phyloP scores from a whole-genome alignment of 2,888 invertebrate species.

The Ferdinandea cuprea region DNA sequence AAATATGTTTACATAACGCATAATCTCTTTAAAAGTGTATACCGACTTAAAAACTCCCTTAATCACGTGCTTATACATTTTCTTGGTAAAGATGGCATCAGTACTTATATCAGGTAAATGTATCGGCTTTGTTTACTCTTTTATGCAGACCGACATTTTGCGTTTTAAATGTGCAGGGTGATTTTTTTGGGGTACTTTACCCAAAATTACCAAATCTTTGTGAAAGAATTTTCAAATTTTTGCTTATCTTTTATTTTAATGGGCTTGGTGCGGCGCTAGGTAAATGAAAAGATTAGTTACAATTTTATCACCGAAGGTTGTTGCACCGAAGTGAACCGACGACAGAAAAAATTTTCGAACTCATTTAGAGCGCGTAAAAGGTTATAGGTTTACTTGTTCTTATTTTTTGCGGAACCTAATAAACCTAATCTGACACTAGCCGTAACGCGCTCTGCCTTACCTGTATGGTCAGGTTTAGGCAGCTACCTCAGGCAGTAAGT shows the following conservation, averaged over 20 bases:
- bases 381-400: too few relatives aligned
- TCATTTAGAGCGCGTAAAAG: too few relatives aligned
- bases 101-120: not conserved
- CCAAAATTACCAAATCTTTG: not conserved
- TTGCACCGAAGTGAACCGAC: not conserved
- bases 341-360: not conserved
- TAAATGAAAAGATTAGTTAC: too few relatives aligned
- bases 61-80: not conserved
- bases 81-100: not conserved
- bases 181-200: not conserved
- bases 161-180: too few relatives aligned
- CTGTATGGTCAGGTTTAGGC: too few relatives aligned
- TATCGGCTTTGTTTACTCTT: too few relatives aligned
- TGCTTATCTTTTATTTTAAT: not conserved
- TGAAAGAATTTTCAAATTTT: not conserved
- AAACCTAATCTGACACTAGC: too few relatives aligned
- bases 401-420: too few relatives aligned
- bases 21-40: not conserved
- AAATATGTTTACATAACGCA: too few relatives aligned
- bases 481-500: too few relatives aligned
- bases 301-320: not conserved
- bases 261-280: conserved; percentile 1
- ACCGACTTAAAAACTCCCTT: not conserved
- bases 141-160: too few relatives aligned
- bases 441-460: too few relatives aligned